Base-by-base conservation (phyloP, 2,888 invertebrate genomes). In the Pomacea canaliculata region DNA sequence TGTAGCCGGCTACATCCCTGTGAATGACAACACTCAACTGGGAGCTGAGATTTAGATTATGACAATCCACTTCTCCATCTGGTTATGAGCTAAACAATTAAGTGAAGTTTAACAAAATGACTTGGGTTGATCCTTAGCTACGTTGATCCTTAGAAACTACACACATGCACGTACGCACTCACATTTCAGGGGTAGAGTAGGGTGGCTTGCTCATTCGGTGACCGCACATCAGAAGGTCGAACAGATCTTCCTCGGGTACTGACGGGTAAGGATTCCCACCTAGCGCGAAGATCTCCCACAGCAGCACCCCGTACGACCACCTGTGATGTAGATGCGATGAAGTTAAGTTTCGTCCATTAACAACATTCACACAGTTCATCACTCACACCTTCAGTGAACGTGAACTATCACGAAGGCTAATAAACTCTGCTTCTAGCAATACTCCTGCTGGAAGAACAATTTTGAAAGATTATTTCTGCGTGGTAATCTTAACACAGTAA, bases 231-330 rank as follows among this genome's bases (percentile, higher is more conserved):
- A 99, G 92, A 80, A 96, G 94, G 88, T 96, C 95, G 92, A 97
- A 97, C 83, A 99, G 93, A 88, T 97, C 96, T 90, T 98, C 97
- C 48, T 97, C 96, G 7, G 97, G 96, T 27, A 99, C 96, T 0
- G 97, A 95, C 4, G 98, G 98, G 92, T 99, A 99, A 0, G 99
- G 99, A 9, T 98, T 97, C 23, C 97, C 98, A 37, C 99, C 99
- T 74, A 98, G 93, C 0, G 98, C 98, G 96, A 98, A 98, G 70
- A 99, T 98, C 92, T 99, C 99, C 98, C 99, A 99, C 75, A 99
- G 91, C 27, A 98, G 92, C 80, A 98, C 96, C 65, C 98, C 98
- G 91, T 96, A 98, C 0, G 98, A 97, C 98, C 98, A 98, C 73
- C 89, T 98, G 97, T 1, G 51, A 56, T 16, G 12, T 13, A 16